phyloP scores from a whole-genome alignment of 1,140 invertebrate species.

The Drosophila grimshawi region DNA sequence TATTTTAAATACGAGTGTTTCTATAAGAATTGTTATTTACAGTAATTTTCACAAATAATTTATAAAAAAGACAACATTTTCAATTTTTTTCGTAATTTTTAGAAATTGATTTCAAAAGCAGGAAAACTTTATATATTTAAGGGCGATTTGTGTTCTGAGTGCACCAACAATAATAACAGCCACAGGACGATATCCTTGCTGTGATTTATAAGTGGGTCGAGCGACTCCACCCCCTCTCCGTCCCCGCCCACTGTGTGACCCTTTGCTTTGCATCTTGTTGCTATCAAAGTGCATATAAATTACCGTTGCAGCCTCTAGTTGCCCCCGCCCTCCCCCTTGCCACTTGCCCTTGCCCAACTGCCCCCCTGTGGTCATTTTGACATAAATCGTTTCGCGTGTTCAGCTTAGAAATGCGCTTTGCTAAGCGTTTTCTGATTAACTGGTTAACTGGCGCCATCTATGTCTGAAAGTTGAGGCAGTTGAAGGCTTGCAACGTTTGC shows the following conservation, averaged over 20 bases:
- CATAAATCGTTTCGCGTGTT: constrained; percentile 7
- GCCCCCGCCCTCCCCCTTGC: not conserved
- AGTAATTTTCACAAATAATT: no score
- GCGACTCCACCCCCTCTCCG: not conserved
- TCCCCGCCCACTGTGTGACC: not conserved
- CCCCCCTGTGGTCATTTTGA: constrained; percentile 2
- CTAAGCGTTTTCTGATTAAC: constrained; percentile 76
- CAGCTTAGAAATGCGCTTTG: constrained; percentile 11
- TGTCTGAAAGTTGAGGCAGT: not conserved
- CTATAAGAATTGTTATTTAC: no score
- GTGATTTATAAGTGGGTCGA: constrained; percentile 67
- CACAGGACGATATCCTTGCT: constrained; percentile 52
- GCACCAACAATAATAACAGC: constrained; percentile 6
- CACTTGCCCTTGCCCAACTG: not conserved
- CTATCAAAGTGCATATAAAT: constrained; percentile 82
- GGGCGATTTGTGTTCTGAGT: no score
- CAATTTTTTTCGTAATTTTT: no score
- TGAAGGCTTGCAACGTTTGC: no score
- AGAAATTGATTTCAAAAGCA: no score
- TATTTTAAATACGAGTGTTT: no score
- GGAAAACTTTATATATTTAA: no score
- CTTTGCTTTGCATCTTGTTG: constrained; percentile 74
- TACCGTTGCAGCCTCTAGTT: constrained; percentile 36
- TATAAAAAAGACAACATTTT: no score
- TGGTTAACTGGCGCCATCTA: constrained; percentile 29